A percentile compares a stretch with the other conserved stretches of the same genome.
Evolutionary conservation across 2,797 vertebrate genomes (phyloP).

Genomic region (Tenualosa thibaudeaui): DNA sequence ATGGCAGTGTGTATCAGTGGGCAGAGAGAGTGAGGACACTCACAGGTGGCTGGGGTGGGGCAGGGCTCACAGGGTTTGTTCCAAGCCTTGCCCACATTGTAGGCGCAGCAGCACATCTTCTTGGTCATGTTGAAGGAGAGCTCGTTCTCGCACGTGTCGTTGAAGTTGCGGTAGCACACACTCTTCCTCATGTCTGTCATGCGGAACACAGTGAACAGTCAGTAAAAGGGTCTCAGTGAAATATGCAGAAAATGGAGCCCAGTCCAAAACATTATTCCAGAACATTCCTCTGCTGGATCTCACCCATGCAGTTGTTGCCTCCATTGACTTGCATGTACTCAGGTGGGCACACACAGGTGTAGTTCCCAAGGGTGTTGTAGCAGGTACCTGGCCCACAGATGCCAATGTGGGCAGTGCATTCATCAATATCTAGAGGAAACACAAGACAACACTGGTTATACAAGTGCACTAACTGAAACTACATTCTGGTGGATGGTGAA

Average conservation of each 20-base stretch:
- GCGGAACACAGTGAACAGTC: background rate
- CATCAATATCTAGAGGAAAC: slow-evolving; percentile 82
- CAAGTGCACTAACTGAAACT: background rate
- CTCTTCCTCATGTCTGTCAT: slow-evolving; percentile 89
- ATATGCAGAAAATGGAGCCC: background rate
- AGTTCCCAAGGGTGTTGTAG: slow-evolving; percentile 93
- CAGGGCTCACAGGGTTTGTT: slow-evolving; percentile 92
- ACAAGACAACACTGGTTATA: background rate
- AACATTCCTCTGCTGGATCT: background rate
- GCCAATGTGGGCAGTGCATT: slow-evolving; percentile 84
- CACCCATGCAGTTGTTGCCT: slow-evolving; percentile 94
- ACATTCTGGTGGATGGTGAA: background rate
- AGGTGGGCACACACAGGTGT: slow-evolving; percentile 90
- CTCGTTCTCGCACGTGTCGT: slow-evolving; percentile 88
- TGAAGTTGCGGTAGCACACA: slow-evolving; percentile 88
- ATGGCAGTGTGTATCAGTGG: background rate
- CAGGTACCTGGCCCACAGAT: slow-evolving; percentile 92
- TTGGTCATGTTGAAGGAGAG: slow-evolving; percentile 92
- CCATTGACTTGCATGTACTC: slow-evolving; percentile 95
- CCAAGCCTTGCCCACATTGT: slow-evolving; percentile 94
- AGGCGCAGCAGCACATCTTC: slow-evolving; percentile 95
- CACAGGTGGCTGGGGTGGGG: slow-evolving; percentile 85
- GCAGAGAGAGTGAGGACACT: slow-evolving; percentile 56
- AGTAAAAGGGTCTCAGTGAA: background rate
- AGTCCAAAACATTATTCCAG: background rate